Conservation (phyloP, 1,140 invertebrate species). For the Dreissena rostriformis region DNA sequence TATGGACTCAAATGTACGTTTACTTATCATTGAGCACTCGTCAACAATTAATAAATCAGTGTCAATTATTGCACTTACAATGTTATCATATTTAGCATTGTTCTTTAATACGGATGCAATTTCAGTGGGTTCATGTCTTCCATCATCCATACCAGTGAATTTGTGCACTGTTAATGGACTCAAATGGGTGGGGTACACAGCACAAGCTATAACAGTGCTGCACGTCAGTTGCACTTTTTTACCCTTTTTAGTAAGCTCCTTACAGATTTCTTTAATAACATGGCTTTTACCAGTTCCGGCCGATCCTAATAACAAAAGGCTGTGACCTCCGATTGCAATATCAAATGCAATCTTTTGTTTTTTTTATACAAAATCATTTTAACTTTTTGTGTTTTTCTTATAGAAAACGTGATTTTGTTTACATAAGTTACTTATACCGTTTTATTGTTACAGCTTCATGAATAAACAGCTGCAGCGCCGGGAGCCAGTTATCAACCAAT, state of each 20-base stretch:
- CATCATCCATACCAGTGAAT: constrained; percentile 35
- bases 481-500: too few species aligned
- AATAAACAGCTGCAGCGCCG: too few species aligned
- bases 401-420: too few species aligned
- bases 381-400: too few species aligned
- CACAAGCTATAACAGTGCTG: constrained; percentile 33
- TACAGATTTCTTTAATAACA: constrained; percentile 2
- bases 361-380: neutral
- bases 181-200: neutral
- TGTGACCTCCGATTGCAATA: constrained; percentile 3
- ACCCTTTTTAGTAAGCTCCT: neutral
- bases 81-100: constrained; percentile 9
- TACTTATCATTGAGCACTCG: constrained; percentile 55
- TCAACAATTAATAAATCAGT: constrained; percentile 39
- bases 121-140: neutral
- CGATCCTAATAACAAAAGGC: constrained; percentile 5
- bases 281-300: constrained; percentile 16
- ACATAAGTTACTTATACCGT: too few species aligned
- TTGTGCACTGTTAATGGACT: constrained; percentile 30
- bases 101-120: neutral
- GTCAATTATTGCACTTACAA: constrained; percentile 6
- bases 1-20: constrained; percentile 34
- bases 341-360: neutral
- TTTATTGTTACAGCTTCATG: too few species aligned
- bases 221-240: constrained; percentile 29